These are phyloP conservation scores for Conus betulinus DNA, from an alignment of 1,140 invertebrate species.

Conservation along the genomic window DNA sequence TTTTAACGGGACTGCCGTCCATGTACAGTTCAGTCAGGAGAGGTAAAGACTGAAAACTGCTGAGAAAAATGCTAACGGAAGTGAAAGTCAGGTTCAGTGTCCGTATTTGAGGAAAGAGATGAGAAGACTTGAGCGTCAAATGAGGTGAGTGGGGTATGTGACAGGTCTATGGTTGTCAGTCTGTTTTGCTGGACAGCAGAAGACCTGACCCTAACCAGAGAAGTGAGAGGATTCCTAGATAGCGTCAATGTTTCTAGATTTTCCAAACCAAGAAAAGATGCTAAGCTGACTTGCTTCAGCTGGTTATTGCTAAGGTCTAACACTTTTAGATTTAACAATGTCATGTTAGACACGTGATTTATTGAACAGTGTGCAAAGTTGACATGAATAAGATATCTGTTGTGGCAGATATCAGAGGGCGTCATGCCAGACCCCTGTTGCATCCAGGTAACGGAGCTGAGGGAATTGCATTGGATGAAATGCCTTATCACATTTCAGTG, in stretches of 20 bases:
- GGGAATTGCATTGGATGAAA: not conserved
- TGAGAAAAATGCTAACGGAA: too few relatives aligned
- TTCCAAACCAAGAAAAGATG: constrained; percentile 3
- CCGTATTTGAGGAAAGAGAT: too few relatives aligned
- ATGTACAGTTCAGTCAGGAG: not conserved
- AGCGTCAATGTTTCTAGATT: constrained; percentile 28
- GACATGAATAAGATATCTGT: not conserved
- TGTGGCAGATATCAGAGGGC: not conserved
- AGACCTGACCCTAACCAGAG: not conserved
- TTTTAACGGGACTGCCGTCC: not conserved
- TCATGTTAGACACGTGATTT: not conserved
- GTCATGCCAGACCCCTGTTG: constrained; percentile 1
- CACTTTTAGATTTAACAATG: not conserved
- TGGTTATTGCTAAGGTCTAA: constrained; percentile 36
- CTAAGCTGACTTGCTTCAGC: not conserved
- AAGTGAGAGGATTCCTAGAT: not conserved
- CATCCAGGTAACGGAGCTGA: not conserved
- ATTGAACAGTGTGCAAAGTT: not conserved
- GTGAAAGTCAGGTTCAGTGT: too few relatives aligned
- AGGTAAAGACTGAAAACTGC: too few relatives aligned
- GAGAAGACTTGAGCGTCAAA: constrained; percentile 21
- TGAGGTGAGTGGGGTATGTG: not conserved
- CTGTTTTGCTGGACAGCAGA: not conserved
- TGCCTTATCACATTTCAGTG: not conserved
- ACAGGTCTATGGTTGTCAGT: constrained; percentile 1